Evolutionary conservation across 2,888 invertebrate species (phyloP).

Genomic region (Dione juno): DNA sequence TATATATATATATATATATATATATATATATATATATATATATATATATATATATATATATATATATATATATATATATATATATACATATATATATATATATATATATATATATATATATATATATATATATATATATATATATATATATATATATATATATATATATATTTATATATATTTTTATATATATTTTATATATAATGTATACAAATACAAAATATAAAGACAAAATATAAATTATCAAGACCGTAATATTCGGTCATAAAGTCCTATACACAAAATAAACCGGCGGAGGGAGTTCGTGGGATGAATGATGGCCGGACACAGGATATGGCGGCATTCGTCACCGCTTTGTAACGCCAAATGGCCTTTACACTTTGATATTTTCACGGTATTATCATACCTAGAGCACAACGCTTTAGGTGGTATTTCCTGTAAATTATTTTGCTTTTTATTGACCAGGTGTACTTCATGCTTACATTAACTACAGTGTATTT

Average conservation of each 20-base stretch:
- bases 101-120: too few species aligned
- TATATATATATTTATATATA: too few species aligned
- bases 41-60: too few species aligned
- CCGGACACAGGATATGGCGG: constrained; percentile 57
- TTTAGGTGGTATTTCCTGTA: constrained; percentile 10
- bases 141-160: too few species aligned
- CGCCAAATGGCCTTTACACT: constrained; percentile 19
- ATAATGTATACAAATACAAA: neutral
- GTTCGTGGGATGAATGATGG: constrained; percentile 55
- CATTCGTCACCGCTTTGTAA: constrained; percentile 58
- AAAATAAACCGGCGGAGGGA: constrained; percentile 41
- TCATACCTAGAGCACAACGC: constrained; percentile 2
- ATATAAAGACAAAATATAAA: constrained; percentile 18
- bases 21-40: too few species aligned
- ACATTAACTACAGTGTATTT: constrained; percentile 24
- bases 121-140: too few species aligned
- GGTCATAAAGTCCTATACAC: constrained; percentile 41
- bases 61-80: too few species aligned
- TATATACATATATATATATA: too few species aligned
- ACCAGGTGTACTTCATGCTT: constrained; percentile 33
- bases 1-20: too few species aligned
- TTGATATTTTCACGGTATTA: constrained; percentile 14
- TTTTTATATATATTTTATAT: neutral
- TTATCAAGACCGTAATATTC: constrained; percentile 42
- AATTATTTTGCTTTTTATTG: neutral